Percentiles rank a stretch among this genome's conserved stretches.
Conservation (phyloP, 1,140 invertebrate genomes). For the Temnothorax nylanderi region DNA sequence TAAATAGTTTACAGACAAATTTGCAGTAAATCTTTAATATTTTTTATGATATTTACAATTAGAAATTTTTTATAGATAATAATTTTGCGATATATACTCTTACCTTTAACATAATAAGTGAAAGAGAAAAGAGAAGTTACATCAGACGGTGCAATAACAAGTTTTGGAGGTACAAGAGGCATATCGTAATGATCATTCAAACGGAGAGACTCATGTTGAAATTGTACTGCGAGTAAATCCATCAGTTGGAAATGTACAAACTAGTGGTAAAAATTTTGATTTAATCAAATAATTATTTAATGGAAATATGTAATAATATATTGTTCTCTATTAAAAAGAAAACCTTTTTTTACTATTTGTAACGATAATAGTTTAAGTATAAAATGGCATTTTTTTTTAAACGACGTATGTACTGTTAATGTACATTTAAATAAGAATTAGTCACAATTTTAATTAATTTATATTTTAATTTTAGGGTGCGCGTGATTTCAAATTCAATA, state of each 20-base stretch:
- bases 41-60: not conserved
- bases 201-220: conserved; percentile 90
- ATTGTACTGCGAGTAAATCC: conserved; percentile 83
- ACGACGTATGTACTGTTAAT: too few relatives aligned
- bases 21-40: too few relatives aligned
- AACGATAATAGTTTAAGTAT: too few relatives aligned
- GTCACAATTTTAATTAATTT: too few relatives aligned
- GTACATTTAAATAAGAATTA: too few relatives aligned
- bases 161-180: conserved; percentile 91
- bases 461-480: too few relatives aligned
- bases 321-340: too few relatives aligned
- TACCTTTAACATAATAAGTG: conserved; percentile 93
- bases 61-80: not conserved
- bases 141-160: conserved; percentile 91
- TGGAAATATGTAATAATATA: too few relatives aligned
- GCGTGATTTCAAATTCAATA: too few relatives aligned
- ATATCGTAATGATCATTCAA: conserved; percentile 91
- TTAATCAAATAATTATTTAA: not conserved
- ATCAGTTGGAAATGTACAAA: not conserved
- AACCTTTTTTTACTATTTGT: too few relatives aligned
- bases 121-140: conserved; percentile 94
- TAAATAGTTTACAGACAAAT: too few relatives aligned
- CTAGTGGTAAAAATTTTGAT: not conserved
- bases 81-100: not conserved
- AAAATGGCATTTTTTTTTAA: too few relatives aligned